Base-by-base conservation (phyloP, 2,113 vertebrate genomes). In the Megaleporinus macrocephalus region DNA sequence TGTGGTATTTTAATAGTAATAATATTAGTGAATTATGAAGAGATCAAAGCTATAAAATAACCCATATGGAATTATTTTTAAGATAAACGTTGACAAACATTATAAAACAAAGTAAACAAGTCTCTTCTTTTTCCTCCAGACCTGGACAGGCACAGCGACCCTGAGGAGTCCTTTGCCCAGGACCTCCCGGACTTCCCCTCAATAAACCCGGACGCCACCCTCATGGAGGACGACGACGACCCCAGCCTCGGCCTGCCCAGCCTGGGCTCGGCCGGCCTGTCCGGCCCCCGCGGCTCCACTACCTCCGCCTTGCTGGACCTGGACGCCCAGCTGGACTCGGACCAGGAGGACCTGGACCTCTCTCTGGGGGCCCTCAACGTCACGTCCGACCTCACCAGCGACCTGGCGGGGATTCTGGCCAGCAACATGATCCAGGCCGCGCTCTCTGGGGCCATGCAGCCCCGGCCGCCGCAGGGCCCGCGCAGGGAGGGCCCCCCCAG, bases 161-260 rank as follows among this genome's bases (percentile, higher is more conserved):
- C 95, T 11, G 98, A 99, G 87, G 98, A 98, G 78, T 97, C 97
- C 15, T 98, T 99, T 84, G 96, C 97, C 71, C 93, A 94, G 79
- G 97, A 98, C 86, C 97, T 99, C 27, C 95, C 95, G 0, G 97
- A 98, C 86, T 99, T 99, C 87, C 98, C 97, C 74, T 99, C 97
- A 63, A 97, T 99, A 81, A 99, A 98, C 72, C 96, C 97, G 0
- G 97, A 98, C 61, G 91, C 90, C 44, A 91, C 94, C 0, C 89
- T 97, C 71, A 92, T 98, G 89, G 98, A 98, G 2, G 97, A 99
- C 0, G 97, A 98, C 0, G 97, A 99, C 0, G 97, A 99, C 90
- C 96, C 96, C 16, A 98, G 97, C 92, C 96, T 99, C 9, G 98
- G 97, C 36, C 92, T 99, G 24, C 98, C 97, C 0, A 97, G 94